Evolutionary conservation across 2,888 invertebrate species (phyloP), one percentile per base, ranked within the genome.

Genomic region (Rugalucina vietnamica): DNA sequence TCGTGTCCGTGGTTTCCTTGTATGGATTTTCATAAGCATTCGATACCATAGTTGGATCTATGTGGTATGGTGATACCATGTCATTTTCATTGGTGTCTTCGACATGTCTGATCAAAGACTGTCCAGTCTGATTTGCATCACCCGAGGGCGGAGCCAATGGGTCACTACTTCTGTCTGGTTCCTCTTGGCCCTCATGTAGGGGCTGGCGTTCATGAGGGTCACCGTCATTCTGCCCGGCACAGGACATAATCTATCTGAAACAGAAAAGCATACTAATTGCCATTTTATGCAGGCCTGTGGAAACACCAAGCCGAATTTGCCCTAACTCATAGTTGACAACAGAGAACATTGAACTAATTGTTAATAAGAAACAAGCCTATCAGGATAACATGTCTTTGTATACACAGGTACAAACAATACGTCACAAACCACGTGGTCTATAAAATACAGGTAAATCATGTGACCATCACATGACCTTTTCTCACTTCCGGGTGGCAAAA

Each of bases 1-100:
- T 87, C 5, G 91, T 92, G 73, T 92, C 91, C 36, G 93, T 93
- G 3, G 93, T 93, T 79, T 93, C 93, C 49, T 90, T 87, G 84
- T 93, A 93, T 0, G 93, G 93, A 81, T 93, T 93, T 75, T 93
- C 92, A 18, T 90, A 79, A 8, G 89, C 90, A 82, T 91, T 91
- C 32, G 89, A 89, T 50, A 92, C 82, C 37, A 84, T 89, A 4
- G 90, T 87, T 27, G 92, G 91, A 34, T 93, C 93, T 4, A 91
- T 86, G 34, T 87, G 87, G 37, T 90, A 91, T 27, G 90, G 90
- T 24, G 90, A 90, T 21, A 86, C 82, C 27, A 88, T 79, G 27
- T 89, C 89, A 65, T 82, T 87, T 5, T 88, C 86, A 10, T 49
- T 73, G 3, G 84, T 84, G 18, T 87, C 88, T 37, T 85, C 87